phyloP scores from a whole-genome alignment of 2,888 invertebrate genomes.

The Ommatoiulus sabulosus region DNA sequence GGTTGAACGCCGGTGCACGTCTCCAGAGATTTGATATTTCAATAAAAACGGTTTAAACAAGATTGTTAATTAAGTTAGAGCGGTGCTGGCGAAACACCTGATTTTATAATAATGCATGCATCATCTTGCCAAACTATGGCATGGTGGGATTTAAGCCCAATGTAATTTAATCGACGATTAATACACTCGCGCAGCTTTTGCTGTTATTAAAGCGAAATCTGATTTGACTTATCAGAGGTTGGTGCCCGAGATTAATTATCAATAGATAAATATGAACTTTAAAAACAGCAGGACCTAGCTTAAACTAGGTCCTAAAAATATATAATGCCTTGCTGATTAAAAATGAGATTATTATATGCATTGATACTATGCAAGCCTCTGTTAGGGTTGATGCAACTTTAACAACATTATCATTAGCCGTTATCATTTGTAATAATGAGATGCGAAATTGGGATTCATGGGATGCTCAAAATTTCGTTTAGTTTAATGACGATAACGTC shows the following conservation, averaged over 20 bases:
- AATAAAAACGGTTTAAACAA: background rate
- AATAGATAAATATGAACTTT: background rate
- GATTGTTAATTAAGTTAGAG: background rate
- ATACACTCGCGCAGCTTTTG: background rate
- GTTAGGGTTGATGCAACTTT: background rate
- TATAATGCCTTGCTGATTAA: too few relatives aligned
- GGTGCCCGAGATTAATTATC: background rate
- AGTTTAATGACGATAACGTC: background rate
- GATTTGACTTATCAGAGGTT: background rate
- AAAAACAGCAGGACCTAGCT: background rate
- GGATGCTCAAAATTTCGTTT: background rate
- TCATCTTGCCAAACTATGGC: background rate
- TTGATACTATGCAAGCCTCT: background rate
- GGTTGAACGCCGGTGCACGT: background rate
- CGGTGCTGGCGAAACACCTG: background rate
- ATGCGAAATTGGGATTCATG: too few relatives aligned
- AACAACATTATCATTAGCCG: background rate
- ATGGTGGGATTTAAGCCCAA: background rate
- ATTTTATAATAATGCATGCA: background rate
- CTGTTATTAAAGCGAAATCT: background rate
- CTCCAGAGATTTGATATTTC: slow-evolving; percentile 9
- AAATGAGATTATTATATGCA: background rate
- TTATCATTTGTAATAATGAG: background rate
- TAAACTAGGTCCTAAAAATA: too few relatives aligned
- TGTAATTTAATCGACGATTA: background rate